phyloP scores from a whole-genome alignment of 1,140 invertebrate species.

The Galendromus occidentalis region DNA sequence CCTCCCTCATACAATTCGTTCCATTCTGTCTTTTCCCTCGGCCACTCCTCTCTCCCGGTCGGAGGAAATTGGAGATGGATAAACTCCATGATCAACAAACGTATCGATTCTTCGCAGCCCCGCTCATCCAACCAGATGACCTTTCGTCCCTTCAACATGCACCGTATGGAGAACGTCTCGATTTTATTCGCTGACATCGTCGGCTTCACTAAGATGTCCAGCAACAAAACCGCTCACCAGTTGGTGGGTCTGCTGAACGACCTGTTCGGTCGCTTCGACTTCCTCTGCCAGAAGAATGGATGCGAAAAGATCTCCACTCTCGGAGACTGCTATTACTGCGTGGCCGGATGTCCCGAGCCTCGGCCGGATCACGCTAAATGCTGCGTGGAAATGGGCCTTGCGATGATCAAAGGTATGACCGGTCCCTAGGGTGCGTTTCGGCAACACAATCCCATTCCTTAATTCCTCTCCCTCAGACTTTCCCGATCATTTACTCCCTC shows the following conservation, averaged over 20 bases:
- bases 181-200: slow-evolving; percentile 97
- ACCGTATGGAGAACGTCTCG: slow-evolving; percentile 54
- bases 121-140: slow-evolving; percentile 30
- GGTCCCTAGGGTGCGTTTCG: too few species aligned
- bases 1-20: too few species aligned
- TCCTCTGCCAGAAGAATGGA: slow-evolving; percentile 38
- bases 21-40: too few species aligned
- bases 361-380: slow-evolving; percentile 64
- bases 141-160: slow-evolving; percentile 85
- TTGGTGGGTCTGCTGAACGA: slow-evolving; percentile 75
- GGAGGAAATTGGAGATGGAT: too few species aligned
- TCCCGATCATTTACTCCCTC: too few species aligned
- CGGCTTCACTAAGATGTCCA: slow-evolving; percentile 91
- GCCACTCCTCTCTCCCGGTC: too few species aligned
- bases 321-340: slow-evolving; percentile 47
- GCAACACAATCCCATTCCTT: too few species aligned
- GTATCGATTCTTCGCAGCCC: slow-evolving; percentile 3
- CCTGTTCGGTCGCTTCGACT: slow-evolving; percentile 83
- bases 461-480: too few species aligned
- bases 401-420: slow-evolving; percentile 32
- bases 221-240: slow-evolving; percentile 53
- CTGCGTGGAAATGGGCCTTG: slow-evolving; percentile 66
- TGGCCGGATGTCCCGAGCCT: slow-evolving; percentile 63
- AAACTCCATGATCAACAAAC: too few species aligned
- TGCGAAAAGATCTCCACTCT: slow-evolving; percentile 43